These are phyloP conservation scores for Hypanus sabinus DNA, from an alignment of 2,113 vertebrate genomes.

Conservation along the genomic window DNA sequence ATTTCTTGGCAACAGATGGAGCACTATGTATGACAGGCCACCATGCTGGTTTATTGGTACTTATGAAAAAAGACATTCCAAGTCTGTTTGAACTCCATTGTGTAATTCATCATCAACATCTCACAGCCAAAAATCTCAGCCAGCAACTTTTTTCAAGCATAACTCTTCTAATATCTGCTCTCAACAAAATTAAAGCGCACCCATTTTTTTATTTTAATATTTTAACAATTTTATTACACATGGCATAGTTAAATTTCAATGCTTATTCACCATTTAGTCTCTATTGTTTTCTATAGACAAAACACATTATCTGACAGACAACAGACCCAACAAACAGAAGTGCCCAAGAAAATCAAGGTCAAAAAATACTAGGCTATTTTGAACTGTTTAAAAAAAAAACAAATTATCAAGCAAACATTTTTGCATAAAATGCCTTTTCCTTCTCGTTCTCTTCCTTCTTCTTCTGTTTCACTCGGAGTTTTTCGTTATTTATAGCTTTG, in stretches of 20 bases:
- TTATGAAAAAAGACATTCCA: too few species aligned
- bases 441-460: conserved; percentile 90
- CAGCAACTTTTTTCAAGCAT: too few species aligned
- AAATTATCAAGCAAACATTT: conserved; percentile 80
- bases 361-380: not conserved
- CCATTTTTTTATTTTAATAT: conserved; percentile 15
- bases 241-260: not conserved
- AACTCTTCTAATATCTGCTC: too few species aligned
- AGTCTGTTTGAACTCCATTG: too few species aligned
- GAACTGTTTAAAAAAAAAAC: not conserved
- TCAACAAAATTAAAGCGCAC: too few species aligned
- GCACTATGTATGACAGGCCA: too few species aligned
- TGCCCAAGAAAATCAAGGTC: not conserved
- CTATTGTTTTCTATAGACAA: not conserved
- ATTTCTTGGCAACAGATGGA: too few species aligned
- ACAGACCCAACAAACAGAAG: not conserved
- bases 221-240: not conserved
- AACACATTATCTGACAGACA: not conserved
- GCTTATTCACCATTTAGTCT: not conserved
- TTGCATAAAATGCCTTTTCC: conserved; percentile 88
- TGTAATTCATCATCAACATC: too few species aligned
- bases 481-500: conserved; percentile 87
- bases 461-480: conserved; percentile 81
- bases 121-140: too few species aligned
- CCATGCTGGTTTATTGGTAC: too few species aligned